phyloP scores from a whole-genome alignment of 2,888 invertebrate genomes.

The Meliscaeva auricollis region DNA sequence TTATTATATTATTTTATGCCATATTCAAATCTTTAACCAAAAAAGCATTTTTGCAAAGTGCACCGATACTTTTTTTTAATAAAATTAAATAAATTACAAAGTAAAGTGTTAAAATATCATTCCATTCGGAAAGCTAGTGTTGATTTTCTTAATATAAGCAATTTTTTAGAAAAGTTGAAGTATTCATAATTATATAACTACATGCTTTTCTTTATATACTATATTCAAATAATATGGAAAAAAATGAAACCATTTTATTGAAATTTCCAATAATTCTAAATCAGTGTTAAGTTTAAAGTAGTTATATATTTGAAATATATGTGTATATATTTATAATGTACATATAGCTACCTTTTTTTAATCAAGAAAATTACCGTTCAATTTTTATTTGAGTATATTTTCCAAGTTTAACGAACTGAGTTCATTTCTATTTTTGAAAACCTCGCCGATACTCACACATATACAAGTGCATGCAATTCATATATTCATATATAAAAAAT shows the following conservation, averaged over 20 bases:
- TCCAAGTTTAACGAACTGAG: constrained; percentile 84
- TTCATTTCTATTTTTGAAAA: constrained; percentile 84
- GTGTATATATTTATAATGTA: not conserved
- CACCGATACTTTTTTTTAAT: constrained; percentile 15
- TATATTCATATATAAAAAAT: constrained; percentile 46
- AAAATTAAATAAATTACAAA: constrained; percentile 25
- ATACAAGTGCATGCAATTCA: constrained; percentile 59
- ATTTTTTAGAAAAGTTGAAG: not conserved
- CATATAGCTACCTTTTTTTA: constrained; percentile 6
- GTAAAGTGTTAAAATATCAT: constrained; percentile 34
- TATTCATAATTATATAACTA: constrained; percentile 28
- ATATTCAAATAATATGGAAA: not conserved
- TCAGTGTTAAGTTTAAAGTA: constrained; percentile 7
- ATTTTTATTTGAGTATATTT: constrained; percentile 54
- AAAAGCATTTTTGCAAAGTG: constrained; percentile 52
- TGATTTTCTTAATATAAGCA: not conserved
- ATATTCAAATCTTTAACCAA: constrained; percentile 41
- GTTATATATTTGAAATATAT: not conserved
- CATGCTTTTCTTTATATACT: not conserved
- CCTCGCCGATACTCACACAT: constrained; percentile 65
- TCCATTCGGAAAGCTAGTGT: constrained; percentile 21
- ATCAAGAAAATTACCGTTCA: constrained; percentile 29
- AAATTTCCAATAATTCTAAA: constrained; percentile 5
- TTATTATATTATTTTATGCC: constrained; percentile 63
- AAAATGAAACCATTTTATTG: not conserved